Conservation (phyloP, 2,113 vertebrate species). For the Strix uralensis region DNA sequence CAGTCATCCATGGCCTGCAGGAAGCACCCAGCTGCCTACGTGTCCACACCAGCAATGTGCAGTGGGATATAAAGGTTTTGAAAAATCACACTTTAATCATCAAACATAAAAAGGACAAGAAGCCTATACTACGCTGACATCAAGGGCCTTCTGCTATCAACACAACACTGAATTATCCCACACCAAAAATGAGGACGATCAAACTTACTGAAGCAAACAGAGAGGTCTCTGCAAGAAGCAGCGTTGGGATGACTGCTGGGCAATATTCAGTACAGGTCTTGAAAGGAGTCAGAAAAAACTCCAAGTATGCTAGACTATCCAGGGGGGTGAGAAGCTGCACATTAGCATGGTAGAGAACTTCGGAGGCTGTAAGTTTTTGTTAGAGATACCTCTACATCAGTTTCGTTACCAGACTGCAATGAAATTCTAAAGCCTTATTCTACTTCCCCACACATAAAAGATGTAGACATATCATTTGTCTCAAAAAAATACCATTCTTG, state of each 20-base stretch:
- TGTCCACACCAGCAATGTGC: neutral
- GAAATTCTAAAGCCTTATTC: neutral
- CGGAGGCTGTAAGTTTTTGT: neutral
- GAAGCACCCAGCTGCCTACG: neutral
- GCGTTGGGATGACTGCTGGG: neutral
- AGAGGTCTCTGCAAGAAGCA: neutral
- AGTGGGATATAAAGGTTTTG: neutral
- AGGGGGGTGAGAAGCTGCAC: neutral
- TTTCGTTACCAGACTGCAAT: neutral
- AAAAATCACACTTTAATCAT: neutral
- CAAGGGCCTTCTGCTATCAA: neutral
- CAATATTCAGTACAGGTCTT: neutral
- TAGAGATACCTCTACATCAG: neutral
- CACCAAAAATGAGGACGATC: accelerated
- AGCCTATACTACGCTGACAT: accelerated
- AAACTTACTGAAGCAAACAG: neutral
- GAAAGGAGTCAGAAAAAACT: neutral
- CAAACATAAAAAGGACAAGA: neutral
- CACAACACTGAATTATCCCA: neutral
- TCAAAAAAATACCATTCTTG: neutral
- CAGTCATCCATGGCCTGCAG: neutral
- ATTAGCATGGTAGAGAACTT: neutral
- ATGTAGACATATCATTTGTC: neutral
- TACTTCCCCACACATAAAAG: neutral
- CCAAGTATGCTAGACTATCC: neutral